Percentiles rank a stretch among this genome's conserved stretches.
Conservation (phyloP, 2,113 vertebrate species). For the Actenoides lindsayi region DNA sequence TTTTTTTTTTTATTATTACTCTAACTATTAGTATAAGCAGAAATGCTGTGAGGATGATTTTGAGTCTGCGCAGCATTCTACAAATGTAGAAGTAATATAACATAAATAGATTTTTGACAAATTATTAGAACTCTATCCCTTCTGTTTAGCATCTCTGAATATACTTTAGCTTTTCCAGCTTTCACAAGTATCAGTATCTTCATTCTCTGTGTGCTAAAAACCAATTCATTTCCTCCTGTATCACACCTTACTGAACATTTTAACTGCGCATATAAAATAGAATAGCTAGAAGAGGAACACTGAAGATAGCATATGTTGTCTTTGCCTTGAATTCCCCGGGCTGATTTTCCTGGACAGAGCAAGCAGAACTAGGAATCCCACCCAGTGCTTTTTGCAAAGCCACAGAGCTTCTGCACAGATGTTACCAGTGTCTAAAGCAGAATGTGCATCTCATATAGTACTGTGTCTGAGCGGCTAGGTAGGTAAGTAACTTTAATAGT, state of each 20-base stretch:
- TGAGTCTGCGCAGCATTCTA: neutral
- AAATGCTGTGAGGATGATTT: neutral
- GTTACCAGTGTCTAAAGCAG: neutral
- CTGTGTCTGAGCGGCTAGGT: neutral
- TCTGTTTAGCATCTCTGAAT: neutral
- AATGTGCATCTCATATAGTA: neutral
- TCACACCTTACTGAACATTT: neutral
- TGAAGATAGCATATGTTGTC: neutral
- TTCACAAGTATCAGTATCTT: neutral
- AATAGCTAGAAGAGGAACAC: neutral
- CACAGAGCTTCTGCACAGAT: neutral
- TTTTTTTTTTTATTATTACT: neutral
- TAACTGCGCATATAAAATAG: neutral
- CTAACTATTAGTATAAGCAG: neutral
- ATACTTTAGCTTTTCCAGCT: neutral
- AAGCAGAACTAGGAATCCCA: neutral
- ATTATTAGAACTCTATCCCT: neutral
- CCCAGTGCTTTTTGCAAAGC: neutral
- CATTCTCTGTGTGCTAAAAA: neutral
- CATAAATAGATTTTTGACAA: neutral
- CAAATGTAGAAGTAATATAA: neutral
- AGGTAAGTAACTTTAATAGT: neutral
- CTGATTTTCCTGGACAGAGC: neutral
- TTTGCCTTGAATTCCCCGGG: neutral
- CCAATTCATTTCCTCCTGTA: neutral